Conservation (phyloP, 2,113 vertebrate species). For the Alligator sinensis region DNA sequence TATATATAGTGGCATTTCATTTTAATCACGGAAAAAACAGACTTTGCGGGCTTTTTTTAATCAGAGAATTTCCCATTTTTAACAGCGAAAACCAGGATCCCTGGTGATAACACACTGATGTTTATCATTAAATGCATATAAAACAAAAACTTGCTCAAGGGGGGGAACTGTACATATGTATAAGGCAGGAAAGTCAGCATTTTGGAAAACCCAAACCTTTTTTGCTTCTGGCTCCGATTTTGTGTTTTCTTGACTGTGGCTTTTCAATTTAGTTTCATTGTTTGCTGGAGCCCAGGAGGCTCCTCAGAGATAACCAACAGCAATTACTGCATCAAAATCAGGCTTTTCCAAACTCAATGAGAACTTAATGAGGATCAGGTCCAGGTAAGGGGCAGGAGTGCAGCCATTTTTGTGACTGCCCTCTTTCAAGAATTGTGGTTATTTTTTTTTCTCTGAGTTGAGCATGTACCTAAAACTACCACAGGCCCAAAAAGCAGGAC, state of each 20-base stretch:
- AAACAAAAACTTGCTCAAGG: background rate
- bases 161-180: background rate
- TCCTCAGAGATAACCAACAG: background rate
- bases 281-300: rapidly evolving
- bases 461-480: background rate
- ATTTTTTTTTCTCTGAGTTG: background rate
- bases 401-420: background rate
- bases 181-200: background rate
- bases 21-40: no score
- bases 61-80: no score
- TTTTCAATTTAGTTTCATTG: no score
- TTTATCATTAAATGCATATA: background rate
- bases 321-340: rapidly evolving
- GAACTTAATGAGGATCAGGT: background rate
- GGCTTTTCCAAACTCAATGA: rapidly evolving
- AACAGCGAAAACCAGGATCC: no score
- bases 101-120: background rate
- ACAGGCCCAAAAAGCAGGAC: background rate
- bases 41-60: no score
- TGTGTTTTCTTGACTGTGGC: no score
- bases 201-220: background rate
- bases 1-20: no score
- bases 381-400: background rate
- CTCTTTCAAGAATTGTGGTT: background rate
- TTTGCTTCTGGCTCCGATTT: rapidly evolving